phyloP scores from a whole-genome alignment of 1,140 invertebrate genomes.

The Zaprionus nigranus region DNA sequence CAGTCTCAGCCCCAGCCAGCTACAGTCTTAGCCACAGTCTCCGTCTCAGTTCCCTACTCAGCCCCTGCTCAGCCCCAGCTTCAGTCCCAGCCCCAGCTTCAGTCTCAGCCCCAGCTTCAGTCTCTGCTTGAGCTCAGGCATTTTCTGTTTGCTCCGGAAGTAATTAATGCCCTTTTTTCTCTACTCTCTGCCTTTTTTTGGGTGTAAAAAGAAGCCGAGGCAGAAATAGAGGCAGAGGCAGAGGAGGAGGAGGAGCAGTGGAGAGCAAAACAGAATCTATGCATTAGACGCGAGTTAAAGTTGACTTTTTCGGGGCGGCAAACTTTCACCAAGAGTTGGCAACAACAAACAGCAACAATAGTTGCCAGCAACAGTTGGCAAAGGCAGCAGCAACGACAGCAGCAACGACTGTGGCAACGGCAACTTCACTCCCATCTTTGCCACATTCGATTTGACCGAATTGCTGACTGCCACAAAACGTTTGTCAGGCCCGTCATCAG shows the following conservation, averaged over 20 bases:
- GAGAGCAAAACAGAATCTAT: constrained; percentile 71
- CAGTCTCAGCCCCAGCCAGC: constrained; percentile 44
- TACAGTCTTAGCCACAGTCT: not conserved
- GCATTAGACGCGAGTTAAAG: constrained; percentile 40
- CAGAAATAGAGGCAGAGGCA: not conserved
- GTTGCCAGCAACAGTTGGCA: not conserved
- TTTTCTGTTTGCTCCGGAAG: constrained; percentile 67
- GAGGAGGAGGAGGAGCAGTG: not conserved
- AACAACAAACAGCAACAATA: not conserved
- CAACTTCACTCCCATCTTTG: constrained; percentile 35
- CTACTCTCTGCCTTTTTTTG: constrained; percentile 40
- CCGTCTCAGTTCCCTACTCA: not conserved
- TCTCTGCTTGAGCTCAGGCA: constrained; percentile 53
- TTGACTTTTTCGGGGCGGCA: constrained; percentile 17
- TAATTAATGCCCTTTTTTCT: constrained; percentile 70
- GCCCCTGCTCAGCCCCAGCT: not conserved
- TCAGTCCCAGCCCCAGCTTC: not conserved
- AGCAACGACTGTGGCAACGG: constrained; percentile 1
- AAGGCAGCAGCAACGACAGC: not conserved
- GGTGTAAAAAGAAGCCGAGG: not conserved
- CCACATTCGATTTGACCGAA: constrained; percentile 52
- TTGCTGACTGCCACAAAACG: constrained; percentile 34
- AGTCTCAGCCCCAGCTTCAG: not conserved
- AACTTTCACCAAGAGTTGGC: constrained; percentile 36
- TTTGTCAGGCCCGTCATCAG: constrained; percentile 40